Evolutionary conservation across 2,888 invertebrate species (phyloP).

Genomic region (Junonia oenone): DNA sequence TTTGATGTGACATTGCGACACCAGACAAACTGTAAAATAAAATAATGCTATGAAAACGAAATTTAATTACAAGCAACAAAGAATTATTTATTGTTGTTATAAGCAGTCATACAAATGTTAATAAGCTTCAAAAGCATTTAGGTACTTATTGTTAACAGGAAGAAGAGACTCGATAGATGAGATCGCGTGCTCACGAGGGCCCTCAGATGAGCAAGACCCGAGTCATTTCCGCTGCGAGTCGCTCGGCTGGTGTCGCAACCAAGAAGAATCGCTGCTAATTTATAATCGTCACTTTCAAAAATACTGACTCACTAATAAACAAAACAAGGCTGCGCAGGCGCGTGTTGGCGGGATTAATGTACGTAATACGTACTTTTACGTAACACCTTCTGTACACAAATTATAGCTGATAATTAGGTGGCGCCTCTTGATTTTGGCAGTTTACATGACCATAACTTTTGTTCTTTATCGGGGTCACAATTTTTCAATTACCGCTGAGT

Average conservation of each 20-base stretch:
- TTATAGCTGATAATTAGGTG: slow-evolving; percentile 26
- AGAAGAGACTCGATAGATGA: slow-evolving; percentile 37
- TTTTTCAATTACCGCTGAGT: slow-evolving; percentile 15
- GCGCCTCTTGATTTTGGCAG: slow-evolving; percentile 21
- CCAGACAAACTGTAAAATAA: neutral
- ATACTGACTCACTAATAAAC: slow-evolving; percentile 58
- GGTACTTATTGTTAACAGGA: slow-evolving; percentile 25
- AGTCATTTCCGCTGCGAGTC: slow-evolving; percentile 64
- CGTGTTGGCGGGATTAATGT: slow-evolving; percentile 33
- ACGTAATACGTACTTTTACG: slow-evolving; percentile 23
- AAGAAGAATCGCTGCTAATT: slow-evolving; percentile 69
- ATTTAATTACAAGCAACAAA: neutral
- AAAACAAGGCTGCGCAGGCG: slow-evolving; percentile 35
- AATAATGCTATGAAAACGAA: neutral
- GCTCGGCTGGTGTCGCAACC: slow-evolving; percentile 45
- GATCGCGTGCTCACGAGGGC: slow-evolving; percentile 54
- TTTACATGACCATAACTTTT: slow-evolving; percentile 18
- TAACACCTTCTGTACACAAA: slow-evolving; percentile 21
- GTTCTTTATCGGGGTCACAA: slow-evolving; percentile 17
- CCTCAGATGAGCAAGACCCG: slow-evolving; percentile 51
- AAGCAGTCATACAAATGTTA: neutral
- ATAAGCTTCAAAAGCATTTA: slow-evolving; percentile 1
- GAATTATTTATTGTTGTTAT: neutral
- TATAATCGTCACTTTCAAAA: slow-evolving; percentile 70
- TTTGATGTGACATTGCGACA: slow-evolving; percentile 16